Conservation (phyloP, 2,888 invertebrate genomes). For the Meloe dianella region DNA sequence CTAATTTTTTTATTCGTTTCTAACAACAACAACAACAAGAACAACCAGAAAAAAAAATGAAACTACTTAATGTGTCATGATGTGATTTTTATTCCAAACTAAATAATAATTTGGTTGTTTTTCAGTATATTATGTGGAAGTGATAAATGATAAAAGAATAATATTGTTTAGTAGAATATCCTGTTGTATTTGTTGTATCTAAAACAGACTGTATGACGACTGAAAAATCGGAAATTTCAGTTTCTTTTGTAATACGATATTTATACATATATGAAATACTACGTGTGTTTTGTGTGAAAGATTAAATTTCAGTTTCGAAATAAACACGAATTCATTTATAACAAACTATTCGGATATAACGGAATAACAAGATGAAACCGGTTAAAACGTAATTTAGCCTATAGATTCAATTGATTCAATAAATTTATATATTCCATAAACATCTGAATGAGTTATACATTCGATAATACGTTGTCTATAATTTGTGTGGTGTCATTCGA, state of each 20-base stretch:
- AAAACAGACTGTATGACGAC: neutral
- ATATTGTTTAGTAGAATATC: neutral
- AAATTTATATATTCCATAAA: too few species aligned
- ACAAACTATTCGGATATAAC: neutral
- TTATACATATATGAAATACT: neutral
- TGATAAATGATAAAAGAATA: neutral
- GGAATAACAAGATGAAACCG: too few species aligned
- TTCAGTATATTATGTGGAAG: neutral
- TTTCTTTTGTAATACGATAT: neutral
- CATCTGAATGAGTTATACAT: too few species aligned
- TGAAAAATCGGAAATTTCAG: slow-evolving; percentile 5
- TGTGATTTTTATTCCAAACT: slow-evolving; percentile 3
- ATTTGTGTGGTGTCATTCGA: too few species aligned
- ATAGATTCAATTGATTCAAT: too few species aligned
- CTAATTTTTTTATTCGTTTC: neutral
- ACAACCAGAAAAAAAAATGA: neutral
- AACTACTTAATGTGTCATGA: slow-evolving; percentile 8
- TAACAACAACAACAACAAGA: too few species aligned
- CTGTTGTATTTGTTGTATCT: neutral
- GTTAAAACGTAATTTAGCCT: too few species aligned
- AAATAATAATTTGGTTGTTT: neutral
- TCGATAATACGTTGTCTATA: too few species aligned
- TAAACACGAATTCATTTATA: neutral
- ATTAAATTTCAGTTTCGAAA: neutral
- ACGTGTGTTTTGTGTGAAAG: neutral